Evolutionary conservation across 2,888 invertebrate genomes (phyloP).

Genomic region (Ophion slaviceki): DNA sequence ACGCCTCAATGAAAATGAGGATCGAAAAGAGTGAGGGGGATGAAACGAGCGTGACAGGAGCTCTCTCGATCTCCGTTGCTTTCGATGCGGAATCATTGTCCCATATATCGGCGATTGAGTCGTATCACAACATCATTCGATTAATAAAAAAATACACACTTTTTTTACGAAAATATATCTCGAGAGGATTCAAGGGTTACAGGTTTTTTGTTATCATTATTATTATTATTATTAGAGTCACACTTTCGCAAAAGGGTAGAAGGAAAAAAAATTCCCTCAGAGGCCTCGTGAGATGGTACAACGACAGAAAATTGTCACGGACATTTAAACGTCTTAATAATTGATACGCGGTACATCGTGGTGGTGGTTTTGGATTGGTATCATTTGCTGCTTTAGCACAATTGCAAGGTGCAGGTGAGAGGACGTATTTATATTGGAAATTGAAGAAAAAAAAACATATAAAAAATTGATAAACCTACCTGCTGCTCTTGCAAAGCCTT

Average conservation of each 20-base stretch:
- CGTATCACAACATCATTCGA: slow-evolving; percentile 49
- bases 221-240: slow-evolving; percentile 52
- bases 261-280: slow-evolving; percentile 19
- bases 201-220: slow-evolving; percentile 43
- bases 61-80: slow-evolving; percentile 61
- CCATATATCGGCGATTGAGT: slow-evolving; percentile 57
- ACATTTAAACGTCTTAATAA: slow-evolving; percentile 27
- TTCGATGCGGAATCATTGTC: slow-evolving; percentile 26
- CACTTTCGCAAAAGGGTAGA: slow-evolving; percentile 14
- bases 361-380: slow-evolving; percentile 81
- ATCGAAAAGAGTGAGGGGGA: slow-evolving; percentile 21
- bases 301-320: slow-evolving; percentile 18
- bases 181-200: slow-evolving; percentile 55
- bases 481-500: slow-evolving; percentile 93
- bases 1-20: slow-evolving; percentile 84
- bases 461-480: slow-evolving; percentile 87
- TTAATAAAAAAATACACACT: background rate
- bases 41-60: slow-evolving; percentile 49
- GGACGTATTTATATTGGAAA: slow-evolving; percentile 55
- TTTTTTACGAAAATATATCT: slow-evolving; percentile 37
- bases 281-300: slow-evolving; percentile 9
- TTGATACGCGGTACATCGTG: slow-evolving; percentile 71
- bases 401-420: slow-evolving; percentile 75
- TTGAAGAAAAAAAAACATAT: slow-evolving; percentile 32
- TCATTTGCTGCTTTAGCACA: slow-evolving; percentile 76